A percentile compares a stretch with the other conserved stretches of the same genome.
Evolutionary conservation across 2,797 vertebrate genomes (phyloP).

Genomic region (Coregonus sp.): DNA sequence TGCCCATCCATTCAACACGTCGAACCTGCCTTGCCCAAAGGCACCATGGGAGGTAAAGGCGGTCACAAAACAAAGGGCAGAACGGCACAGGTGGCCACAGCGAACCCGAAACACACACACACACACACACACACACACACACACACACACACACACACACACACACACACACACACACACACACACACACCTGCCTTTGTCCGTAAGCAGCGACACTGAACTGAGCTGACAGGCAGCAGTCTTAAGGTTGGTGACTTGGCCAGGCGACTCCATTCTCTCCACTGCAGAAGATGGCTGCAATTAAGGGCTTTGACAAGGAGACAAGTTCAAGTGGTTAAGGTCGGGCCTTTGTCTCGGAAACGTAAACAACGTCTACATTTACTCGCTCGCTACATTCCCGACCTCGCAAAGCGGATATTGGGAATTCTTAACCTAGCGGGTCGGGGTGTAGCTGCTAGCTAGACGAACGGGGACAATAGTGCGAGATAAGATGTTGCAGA

Average conservation of each 20-base stretch:
- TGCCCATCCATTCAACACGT: no score
- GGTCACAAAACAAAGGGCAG: no score
- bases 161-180: background rate
- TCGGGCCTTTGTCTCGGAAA: background rate
- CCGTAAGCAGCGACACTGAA: background rate
- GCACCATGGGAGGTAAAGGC: no score
- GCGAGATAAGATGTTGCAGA: background rate
- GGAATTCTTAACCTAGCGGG: background rate
- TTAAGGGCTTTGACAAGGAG: background rate
- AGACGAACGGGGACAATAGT: background rate
- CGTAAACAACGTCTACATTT: background rate
- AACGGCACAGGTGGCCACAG: no score
- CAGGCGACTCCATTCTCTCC: background rate
- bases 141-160: background rate
- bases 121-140: slow-evolving; percentile 3
- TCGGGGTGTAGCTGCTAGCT: background rate
- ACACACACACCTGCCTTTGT: slow-evolving; percentile 14
- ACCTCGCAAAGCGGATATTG: background rate
- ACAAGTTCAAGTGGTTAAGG: slow-evolving; percentile 4
- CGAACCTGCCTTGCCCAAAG: no score
- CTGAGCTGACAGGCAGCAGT: background rate
- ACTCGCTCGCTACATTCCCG: background rate
- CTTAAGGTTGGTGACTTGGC: background rate
- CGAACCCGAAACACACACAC: background rate
- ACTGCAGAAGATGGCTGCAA: background rate